These are phyloP conservation scores for Scomberomorus guttatus DNA, from an alignment of 2,797 vertebrate genomes.

Conservation along the genomic window DNA sequence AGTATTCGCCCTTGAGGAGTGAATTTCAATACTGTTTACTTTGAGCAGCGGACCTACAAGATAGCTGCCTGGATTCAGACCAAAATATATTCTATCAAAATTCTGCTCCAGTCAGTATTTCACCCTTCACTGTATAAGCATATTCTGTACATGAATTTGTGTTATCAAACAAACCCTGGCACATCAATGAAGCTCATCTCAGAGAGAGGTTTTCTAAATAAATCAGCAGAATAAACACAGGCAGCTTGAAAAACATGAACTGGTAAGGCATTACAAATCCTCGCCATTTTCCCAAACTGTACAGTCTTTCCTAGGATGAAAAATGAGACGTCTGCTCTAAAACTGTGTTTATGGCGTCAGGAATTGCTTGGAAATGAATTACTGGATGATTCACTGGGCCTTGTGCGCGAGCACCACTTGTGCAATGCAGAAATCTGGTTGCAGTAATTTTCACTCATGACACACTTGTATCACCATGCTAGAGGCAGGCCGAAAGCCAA, in stretches of 20 bases:
- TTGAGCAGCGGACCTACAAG: conserved; percentile 64
- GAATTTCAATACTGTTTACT: conserved; percentile 79
- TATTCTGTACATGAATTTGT: conserved; percentile 81
- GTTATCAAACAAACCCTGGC: conserved; percentile 85
- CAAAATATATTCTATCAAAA: conserved; percentile 77
- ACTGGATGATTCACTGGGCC: conserved; percentile 83
- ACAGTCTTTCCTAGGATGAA: conserved; percentile 79
- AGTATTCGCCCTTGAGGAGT: conserved; percentile 57
- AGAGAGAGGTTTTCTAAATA: conserved; percentile 82
- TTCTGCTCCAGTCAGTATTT: conserved; percentile 74
- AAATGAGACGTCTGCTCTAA: conserved; percentile 86
- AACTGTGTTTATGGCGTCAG: conserved; percentile 88
- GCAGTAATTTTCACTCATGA: conserved; percentile 88
- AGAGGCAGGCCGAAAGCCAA: conserved; percentile 74
- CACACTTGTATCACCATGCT: conserved; percentile 79
- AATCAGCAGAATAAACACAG: conserved; percentile 87
- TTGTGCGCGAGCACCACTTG: conserved; percentile 76
- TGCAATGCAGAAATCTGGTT: conserved; percentile 83
- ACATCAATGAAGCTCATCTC: conserved; percentile 85
- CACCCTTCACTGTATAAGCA: conserved; percentile 79
- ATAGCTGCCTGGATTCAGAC: conserved; percentile 75
- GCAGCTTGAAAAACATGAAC: conserved; percentile 81
- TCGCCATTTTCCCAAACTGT: conserved; percentile 77
- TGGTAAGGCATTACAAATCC: conserved; percentile 87
- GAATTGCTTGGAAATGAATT: conserved; percentile 90